Evolutionary conservation across 1,140 invertebrate genomes (phyloP).

Genomic region (Listronotus oregonensis): DNA sequence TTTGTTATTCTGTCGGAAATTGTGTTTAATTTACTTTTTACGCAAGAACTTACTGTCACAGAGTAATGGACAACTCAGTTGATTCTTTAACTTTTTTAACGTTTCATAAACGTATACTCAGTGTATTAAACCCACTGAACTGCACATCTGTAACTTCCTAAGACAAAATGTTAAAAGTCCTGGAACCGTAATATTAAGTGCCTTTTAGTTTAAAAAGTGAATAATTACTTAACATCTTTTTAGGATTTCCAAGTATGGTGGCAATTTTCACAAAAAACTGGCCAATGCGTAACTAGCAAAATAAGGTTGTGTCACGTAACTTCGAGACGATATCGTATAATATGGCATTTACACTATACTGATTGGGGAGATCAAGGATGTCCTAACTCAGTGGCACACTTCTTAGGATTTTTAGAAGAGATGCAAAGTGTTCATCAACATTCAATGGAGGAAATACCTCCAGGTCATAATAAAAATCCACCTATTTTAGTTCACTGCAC

Average conservation of each 20-base stretch:
- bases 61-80: too few species aligned
- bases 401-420: slow-evolving; percentile 79
- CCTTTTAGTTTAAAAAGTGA: too few species aligned
- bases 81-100: too few species aligned
- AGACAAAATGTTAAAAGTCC: too few species aligned
- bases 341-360: slow-evolving; percentile 83
- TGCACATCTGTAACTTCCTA: too few species aligned
- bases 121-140: too few species aligned
- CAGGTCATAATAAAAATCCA: slow-evolving; percentile 70
- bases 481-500: slow-evolving; percentile 74
- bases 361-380: slow-evolving; percentile 75
- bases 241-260: slow-evolving; percentile 72
- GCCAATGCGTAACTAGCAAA: slow-evolving; percentile 65
- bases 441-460: slow-evolving; percentile 67
- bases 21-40: too few species aligned
- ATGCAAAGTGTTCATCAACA: slow-evolving; percentile 80
- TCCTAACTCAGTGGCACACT: slow-evolving; percentile 51
- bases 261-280: slow-evolving; percentile 66
- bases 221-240: too few species aligned
- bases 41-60: too few species aligned
- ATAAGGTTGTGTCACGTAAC: slow-evolving; percentile 62
- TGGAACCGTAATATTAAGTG: too few species aligned
- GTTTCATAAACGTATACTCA: too few species aligned
- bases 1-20: too few species aligned
- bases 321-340: slow-evolving; percentile 63